Percentiles rank a stretch among this genome's conserved stretches.
phyloP scores from a whole-genome alignment of 2,797 vertebrate genomes.

The Gila robusta region DNA sequence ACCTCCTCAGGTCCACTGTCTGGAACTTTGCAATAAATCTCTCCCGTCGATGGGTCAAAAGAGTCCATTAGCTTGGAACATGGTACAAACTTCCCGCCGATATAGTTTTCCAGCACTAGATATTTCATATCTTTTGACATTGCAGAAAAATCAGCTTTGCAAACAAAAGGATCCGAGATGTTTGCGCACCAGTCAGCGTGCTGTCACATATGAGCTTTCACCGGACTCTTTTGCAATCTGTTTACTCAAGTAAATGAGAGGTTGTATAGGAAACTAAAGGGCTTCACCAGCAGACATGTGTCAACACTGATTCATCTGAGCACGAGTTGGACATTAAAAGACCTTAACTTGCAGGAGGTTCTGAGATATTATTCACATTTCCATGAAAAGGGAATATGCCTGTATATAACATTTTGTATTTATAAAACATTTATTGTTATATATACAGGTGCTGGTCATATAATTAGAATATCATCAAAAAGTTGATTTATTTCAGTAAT shows the following conservation, averaged over 20 bases:
- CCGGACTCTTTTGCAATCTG: constrained; percentile 31
- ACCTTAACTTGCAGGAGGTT: background rate
- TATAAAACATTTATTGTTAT: too few species aligned
- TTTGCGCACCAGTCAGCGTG: background rate
- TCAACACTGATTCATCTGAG: background rate
- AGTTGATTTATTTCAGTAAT: too few species aligned
- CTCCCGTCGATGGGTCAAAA: constrained; percentile 89
- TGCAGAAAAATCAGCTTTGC: constrained; percentile 7
- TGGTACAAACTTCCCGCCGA: constrained; percentile 88
- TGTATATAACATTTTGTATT: too few species aligned
- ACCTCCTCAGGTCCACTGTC: constrained; percentile 93
- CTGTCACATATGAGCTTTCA: constrained; percentile 22
- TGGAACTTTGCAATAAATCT: constrained; percentile 91
- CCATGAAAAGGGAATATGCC: background rate
- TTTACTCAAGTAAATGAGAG: constrained; percentile 20
- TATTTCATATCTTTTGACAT: constrained; percentile 39
- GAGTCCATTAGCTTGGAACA: constrained; percentile 86
- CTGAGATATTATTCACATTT: background rate
- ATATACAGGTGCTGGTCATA: too few species aligned
- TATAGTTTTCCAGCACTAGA: constrained; percentile 91
- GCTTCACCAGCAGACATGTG: constrained; percentile 8
- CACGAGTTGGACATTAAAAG: background rate
- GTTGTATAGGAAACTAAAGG: background rate
- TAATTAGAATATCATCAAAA: too few species aligned
- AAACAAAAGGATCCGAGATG: constrained; percentile 7